These are phyloP conservation scores for Pleuronectes platessa DNA, from an alignment of 2,113 vertebrate genomes.

Conservation along the genomic window DNA sequence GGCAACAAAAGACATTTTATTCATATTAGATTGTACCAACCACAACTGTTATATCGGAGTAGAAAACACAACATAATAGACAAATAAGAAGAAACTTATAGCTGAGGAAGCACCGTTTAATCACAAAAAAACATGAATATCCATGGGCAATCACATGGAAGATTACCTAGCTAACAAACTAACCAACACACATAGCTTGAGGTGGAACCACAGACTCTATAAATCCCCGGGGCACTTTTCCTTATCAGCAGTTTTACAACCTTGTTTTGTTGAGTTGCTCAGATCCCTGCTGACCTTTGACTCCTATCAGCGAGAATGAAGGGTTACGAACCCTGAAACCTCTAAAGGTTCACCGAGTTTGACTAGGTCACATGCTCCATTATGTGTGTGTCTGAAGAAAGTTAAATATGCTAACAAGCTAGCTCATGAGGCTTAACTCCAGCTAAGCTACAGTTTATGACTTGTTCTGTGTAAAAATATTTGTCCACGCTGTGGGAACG, in stretches of 20 bases:
- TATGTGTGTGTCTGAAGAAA: constrained; percentile 30
- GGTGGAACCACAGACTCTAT: constrained; percentile 58
- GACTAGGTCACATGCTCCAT: constrained; percentile 68
- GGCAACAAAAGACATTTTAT: constrained; percentile 2
- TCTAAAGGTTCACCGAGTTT: constrained; percentile 71
- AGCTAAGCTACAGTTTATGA: constrained; percentile 21
- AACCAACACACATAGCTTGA: constrained; percentile 18
- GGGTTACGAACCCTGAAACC: constrained; percentile 73
- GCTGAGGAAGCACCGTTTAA: constrained; percentile 4
- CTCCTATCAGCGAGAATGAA: constrained; percentile 66
- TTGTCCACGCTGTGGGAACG: constrained; percentile 35
- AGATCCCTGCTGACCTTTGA: constrained; percentile 65
- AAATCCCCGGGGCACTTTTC: constrained; percentile 50
- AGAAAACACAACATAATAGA: neutral
- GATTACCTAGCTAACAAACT: constrained; percentile 33
- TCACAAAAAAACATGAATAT: constrained; percentile 4
- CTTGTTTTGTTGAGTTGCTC: constrained; percentile 75
- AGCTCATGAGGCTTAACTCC: neutral
- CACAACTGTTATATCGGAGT: neutral
- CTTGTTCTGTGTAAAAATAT: constrained; percentile 36
- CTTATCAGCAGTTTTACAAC: constrained; percentile 76
- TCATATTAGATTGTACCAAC: neutral
- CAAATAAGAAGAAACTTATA: neutral
- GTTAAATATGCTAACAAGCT: neutral
- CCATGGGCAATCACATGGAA: neutral